Evolutionary conservation across 2,797 vertebrate genomes (phyloP), one percentile per base, ranked within the genome.

Genomic region (Syngnathus rostellatus): DNA sequence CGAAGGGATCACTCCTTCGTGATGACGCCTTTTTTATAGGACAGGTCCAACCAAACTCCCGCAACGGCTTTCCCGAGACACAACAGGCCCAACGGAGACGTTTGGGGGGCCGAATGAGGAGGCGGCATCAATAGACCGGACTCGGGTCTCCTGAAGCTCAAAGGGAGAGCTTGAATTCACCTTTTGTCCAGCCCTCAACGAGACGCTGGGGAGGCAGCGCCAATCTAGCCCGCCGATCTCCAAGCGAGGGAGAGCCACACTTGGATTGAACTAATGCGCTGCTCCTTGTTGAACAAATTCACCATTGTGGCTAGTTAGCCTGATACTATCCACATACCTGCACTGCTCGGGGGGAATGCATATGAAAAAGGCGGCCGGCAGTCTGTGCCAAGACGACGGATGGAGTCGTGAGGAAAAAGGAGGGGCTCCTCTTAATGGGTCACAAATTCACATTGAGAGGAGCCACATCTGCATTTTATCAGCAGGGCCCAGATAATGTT

Each of bases 401-500:
- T 80, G 82, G 82, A 84, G 84, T 51, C 71, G 75, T 74, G 82
- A 80, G 81, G 79, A 83, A 75, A 80, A 66, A 81, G 80, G 83
- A 82, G 82, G 82, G 88, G 84, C 65, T 83, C 70, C 60, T 77
- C 84, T 86, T 88, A 89, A 86, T 86, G 87, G 85, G 85, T 93
- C 93, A 92, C 93, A 95, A 93, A 93, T 95, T 94, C 95, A 92
- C 93, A 92, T 88, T 94, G 93, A 93, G 92, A 92, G 91, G 88
- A 88, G 83, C 90, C 93, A 95, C 94, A 96, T 95, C 94, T 97
- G 95, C 92, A 92, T 95, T 94, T 95, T 94, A 96, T 97, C 95
- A 96, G 92, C 92, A 90, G 87, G 89, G 91, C 93, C 92, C 94
- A 94, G 94, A 93, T 96, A 94, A 90, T 93, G 92, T 96, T 96